phyloP scores from a whole-genome alignment of 2,888 invertebrate genomes.

The Himalopsyche anomala region DNA sequence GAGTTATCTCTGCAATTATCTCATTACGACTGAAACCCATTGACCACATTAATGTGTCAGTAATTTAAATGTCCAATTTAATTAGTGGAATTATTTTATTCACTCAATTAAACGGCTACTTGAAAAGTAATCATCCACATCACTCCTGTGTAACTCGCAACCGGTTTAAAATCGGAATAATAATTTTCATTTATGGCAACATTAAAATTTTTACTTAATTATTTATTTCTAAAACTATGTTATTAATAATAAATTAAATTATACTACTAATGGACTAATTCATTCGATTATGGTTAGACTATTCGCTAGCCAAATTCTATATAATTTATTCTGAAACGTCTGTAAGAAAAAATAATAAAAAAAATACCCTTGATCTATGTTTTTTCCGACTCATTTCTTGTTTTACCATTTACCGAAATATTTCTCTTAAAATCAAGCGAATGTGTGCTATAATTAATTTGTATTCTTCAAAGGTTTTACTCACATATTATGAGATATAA shows the following conservation, averaged over 20 bases:
- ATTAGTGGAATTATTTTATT: neutral
- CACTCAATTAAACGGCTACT: neutral
- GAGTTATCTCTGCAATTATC: neutral
- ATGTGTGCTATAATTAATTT: no score
- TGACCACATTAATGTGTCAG: neutral
- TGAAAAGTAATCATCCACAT: neutral
- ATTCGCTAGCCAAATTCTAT: neutral
- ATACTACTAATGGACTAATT: neutral
- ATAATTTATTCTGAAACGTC: neutral
- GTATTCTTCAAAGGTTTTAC: no score
- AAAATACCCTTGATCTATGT: no score
- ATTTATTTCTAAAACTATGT: neutral
- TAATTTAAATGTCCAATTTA: constrained; percentile 5
- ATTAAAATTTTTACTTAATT: neutral
- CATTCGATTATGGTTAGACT: neutral
- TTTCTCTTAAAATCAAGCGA: no score
- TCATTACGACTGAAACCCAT: neutral
- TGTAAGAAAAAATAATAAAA: no score
- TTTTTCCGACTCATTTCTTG: no score
- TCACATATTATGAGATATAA: no score
- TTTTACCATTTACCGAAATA: no score
- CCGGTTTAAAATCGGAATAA: neutral
- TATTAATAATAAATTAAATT: neutral
- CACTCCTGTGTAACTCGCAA: neutral
- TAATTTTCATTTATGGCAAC: neutral